Evolutionary conservation across 2,797 vertebrate species (phyloP).

Genomic region (Anniella stebbinsi): DNA sequence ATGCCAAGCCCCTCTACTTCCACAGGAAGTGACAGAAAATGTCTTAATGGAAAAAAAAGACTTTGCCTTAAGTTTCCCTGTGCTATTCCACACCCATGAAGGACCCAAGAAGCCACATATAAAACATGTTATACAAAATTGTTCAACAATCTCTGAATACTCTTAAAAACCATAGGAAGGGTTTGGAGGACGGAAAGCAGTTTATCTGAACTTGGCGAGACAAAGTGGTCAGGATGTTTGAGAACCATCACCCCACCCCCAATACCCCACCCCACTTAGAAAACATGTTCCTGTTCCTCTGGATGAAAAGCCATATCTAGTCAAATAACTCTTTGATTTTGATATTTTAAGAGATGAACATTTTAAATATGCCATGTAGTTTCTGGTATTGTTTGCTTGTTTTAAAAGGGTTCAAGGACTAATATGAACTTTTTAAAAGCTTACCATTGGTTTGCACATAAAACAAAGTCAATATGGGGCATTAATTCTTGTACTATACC

Average conservation of each 20-base stretch:
- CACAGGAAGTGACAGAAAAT: slow-evolving; percentile 94
- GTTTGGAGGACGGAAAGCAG: slow-evolving; percentile 76
- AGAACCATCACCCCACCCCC: slow-evolving; percentile 60
- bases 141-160: slow-evolving; percentile 74
- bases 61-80: slow-evolving; percentile 87
- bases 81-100: slow-evolving; percentile 80
- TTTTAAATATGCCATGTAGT: slow-evolving; percentile 87
- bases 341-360: slow-evolving; percentile 86
- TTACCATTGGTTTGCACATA: slow-evolving; percentile 95
- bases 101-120: slow-evolving; percentile 79
- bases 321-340: slow-evolving; percentile 88
- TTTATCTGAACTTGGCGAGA: slow-evolving; percentile 69
- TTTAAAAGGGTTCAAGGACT: slow-evolving; percentile 85
- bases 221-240: slow-evolving; percentile 60
- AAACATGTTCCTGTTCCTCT: slow-evolving; percentile 82
- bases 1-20: slow-evolving; percentile 97
- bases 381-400: slow-evolving; percentile 84
- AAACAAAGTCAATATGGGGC: slow-evolving; percentile 92
- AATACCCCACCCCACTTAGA: slow-evolving; percentile 71
- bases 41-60: slow-evolving; percentile 74
- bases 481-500: slow-evolving; percentile 88
- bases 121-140: slow-evolving; percentile 74
- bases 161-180: slow-evolving; percentile 71
- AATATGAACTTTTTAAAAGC: slow-evolving; percentile 89
- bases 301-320: slow-evolving; percentile 99